A percentile compares a stretch with the other conserved stretches of the same genome.
Conservation (phyloP, 2,113 vertebrate species). For the Lasiurus cinereus region DNA sequence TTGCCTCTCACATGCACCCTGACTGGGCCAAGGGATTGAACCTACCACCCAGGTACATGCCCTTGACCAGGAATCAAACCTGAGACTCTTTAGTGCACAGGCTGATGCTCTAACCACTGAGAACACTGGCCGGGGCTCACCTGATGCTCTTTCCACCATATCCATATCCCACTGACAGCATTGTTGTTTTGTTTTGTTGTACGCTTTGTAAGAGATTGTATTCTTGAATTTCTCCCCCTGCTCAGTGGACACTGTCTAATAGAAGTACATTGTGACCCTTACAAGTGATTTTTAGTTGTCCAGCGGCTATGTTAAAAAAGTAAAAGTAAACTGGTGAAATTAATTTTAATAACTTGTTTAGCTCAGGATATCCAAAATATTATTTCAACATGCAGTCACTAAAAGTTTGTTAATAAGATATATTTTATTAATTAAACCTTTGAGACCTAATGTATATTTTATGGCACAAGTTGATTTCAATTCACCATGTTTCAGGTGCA, state of each 20-base stretch:
- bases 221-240: neutral
- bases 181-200: neutral
- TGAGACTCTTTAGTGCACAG: too few relatives aligned
- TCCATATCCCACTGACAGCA: rapidly evolving
- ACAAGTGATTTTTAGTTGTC: neutral
- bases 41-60: too few relatives aligned
- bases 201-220: neutral
- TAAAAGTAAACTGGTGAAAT: neutral
- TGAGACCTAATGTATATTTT: neutral
- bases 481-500: neutral
- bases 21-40: too few relatives aligned
- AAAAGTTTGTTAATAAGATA: neutral
- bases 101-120: too few relatives aligned
- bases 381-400: neutral
- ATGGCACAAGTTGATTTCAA: neutral
- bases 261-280: neutral
- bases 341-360: neutral
- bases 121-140: too few relatives aligned
- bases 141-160: neutral
- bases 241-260: neutral
- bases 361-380: neutral
- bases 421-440: neutral
- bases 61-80: too few relatives aligned
- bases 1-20: too few relatives aligned
- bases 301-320: neutral